Evolutionary conservation across 2,797 vertebrate genomes (phyloP).

Genomic region (Lagothrix lagotricha): DNA sequence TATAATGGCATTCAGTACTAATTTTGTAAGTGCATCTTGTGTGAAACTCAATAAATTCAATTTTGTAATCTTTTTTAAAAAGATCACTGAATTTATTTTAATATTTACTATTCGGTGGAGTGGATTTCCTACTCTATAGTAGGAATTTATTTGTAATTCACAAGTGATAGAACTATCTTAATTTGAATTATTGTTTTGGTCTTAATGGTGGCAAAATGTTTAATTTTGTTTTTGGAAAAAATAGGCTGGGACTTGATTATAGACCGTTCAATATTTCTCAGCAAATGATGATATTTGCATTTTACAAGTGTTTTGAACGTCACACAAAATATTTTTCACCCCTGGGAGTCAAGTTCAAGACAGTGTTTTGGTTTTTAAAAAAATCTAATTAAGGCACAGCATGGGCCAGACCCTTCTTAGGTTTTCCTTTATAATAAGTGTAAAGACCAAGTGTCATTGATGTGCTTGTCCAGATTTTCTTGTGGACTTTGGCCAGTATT

Average conservation of each 20-base stretch:
- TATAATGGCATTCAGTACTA: constrained; percentile 87
- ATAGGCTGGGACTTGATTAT: not conserved
- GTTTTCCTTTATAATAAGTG: not conserved
- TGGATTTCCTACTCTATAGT: not conserved
- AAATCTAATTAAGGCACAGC: not conserved
- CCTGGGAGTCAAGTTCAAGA: not conserved
- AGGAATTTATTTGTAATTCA: constrained; percentile 37
- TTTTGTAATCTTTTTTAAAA: constrained; percentile 91
- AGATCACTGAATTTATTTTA: constrained; percentile 78
- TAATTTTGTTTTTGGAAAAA: not conserved
- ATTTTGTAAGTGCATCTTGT: constrained; percentile 91
- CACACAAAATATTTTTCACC: not conserved
- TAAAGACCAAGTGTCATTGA: not conserved
- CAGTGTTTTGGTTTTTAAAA: not conserved
- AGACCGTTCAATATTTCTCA: not conserved
- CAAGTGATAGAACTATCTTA: not conserved
- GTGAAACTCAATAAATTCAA: constrained; percentile 89
- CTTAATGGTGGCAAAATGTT: not conserved
- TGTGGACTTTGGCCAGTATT: not conserved
- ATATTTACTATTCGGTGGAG: not conserved
- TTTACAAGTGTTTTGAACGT: not conserved
- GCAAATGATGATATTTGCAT: not conserved
- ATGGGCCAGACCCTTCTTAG: not conserved
- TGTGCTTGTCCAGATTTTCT: not conserved
- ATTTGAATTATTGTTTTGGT: not conserved